Conservation (phyloP, 2,113 vertebrate genomes). For the Leptosomus discolor region DNA sequence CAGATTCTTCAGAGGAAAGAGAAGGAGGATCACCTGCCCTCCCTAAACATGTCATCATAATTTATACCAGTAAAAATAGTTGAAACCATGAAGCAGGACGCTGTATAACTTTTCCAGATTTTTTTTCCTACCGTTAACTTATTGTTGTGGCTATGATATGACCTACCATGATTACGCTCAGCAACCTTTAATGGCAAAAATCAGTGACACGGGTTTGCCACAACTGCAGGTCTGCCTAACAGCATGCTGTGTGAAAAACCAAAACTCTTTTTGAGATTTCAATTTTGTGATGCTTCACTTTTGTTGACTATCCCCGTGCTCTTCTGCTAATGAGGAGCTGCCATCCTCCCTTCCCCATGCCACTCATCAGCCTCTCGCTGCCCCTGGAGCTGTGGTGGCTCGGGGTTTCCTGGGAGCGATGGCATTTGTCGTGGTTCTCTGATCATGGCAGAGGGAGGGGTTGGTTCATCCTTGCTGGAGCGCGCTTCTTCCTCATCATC, state of each 20-base stretch:
- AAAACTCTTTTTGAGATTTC: neutral
- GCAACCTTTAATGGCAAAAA: neutral
- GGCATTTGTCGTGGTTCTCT: slow-evolving; percentile 5
- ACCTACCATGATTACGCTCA: neutral
- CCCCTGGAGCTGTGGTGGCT: neutral
- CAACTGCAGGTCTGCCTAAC: neutral
- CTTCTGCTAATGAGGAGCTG: neutral
- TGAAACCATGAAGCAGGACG: neutral
- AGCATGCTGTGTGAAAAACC: neutral
- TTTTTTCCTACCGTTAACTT: neutral
- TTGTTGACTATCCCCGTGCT: neutral
- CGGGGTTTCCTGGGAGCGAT: neutral
- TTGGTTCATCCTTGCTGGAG: neutral
- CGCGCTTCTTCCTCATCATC: neutral
- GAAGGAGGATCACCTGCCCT: neutral
- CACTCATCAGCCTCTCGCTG: neutral
- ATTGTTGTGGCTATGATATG: neutral
- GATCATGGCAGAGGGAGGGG: neutral
- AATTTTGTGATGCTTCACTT: neutral
- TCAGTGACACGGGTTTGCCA: fast-evolving
- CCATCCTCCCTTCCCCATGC: neutral
- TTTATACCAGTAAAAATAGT: neutral
- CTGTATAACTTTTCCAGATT: neutral
- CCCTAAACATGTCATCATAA: neutral
- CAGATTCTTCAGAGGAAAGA: neutral